Evolutionary conservation across 2,888 invertebrate species (phyloP), one percentile per base, ranked within the genome.

Genomic region (Pteria penguin): DNA sequence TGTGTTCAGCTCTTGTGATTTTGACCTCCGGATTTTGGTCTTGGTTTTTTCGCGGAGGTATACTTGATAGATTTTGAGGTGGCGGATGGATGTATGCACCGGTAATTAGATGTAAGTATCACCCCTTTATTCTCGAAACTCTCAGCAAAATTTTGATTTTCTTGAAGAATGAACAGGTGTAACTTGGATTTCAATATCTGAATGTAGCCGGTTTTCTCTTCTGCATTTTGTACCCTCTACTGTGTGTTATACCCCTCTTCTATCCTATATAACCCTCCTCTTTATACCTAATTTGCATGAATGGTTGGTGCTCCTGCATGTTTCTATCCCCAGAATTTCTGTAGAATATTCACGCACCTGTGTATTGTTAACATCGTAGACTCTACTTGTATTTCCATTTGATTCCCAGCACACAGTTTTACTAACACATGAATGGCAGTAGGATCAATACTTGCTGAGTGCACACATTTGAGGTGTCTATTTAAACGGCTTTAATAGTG

Each of bases 81-180:
- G 66, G 66, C 54, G 31, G 66, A 54, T 66, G 27, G 52, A 45
- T 52, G 22, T 52, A 54, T 54, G 66, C 66, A 66, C 52, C 66
- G 29, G 4, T 33, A 63, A 66, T 18, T 26, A 29, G 4, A 29
- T 52, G 18, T 52, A 52, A 54, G 52, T 54, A 66, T 52, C 54
- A 66, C 45, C 27, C 54, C 27, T 66, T 54, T 54, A 14, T 55
- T n/a, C 24, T 55, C 4, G 22, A 8, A 18, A 3, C n/a, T 55
- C n/a, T n/a, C 55, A 22, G 55, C 55, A 24, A 55, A 22, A 55
- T 24, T 55, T 55, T 55, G 55, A n/a, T 24, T 55, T n/a, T 24
- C 5, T 22, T 55, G 4, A 22, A n/a, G 22, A 8, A 55, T 18
- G 4, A 3, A 22, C 18, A 18, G 55, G n/a, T 22, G n/a, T 45